Percentiles rank a stretch among this genome's conserved stretches.
Evolutionary conservation across 2,113 vertebrate genomes (phyloP).

Genomic region (Gambusia holbrooki): DNA sequence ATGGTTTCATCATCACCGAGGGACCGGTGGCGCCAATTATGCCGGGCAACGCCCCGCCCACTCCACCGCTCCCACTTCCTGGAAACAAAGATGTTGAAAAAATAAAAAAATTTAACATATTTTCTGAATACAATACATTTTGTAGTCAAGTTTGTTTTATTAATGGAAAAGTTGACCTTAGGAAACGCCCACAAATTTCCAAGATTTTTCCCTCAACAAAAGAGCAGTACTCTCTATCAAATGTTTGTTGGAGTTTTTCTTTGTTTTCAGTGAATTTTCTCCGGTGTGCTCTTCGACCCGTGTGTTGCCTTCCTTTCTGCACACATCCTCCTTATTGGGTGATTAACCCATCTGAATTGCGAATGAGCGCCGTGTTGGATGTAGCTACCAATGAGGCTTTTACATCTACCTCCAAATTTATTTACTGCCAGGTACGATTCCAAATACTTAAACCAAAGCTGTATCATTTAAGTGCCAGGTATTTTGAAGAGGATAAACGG

Average conservation of each 20-base stretch:
- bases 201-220: neutral
- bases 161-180: neutral
- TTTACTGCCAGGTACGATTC: no score
- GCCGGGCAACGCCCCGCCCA: constrained; percentile 77
- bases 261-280: neutral
- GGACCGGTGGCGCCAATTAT: constrained; percentile 81
- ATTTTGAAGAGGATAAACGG: no score
- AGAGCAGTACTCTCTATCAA: neutral
- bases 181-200: neutral
- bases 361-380: neutral
- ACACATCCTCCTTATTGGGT: neutral
- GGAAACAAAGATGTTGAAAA: constrained; percentile 39
- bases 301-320: neutral
- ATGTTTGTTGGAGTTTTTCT: neutral
- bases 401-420: no score
- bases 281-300: neutral
- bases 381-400: neutral
- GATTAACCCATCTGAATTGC: neutral
- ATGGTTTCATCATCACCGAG: constrained; percentile 93
- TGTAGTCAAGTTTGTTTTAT: neutral
- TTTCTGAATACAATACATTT: neutral
- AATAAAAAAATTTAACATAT: no score
- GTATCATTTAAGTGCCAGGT: no score
- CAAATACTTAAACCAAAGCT: no score
- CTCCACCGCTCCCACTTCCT: constrained; percentile 76